A percentile compares a stretch with the other conserved stretches of the same genome.
Conservation (phyloP, 1,140 invertebrate genomes). For the Tetraneura akinire region DNA sequence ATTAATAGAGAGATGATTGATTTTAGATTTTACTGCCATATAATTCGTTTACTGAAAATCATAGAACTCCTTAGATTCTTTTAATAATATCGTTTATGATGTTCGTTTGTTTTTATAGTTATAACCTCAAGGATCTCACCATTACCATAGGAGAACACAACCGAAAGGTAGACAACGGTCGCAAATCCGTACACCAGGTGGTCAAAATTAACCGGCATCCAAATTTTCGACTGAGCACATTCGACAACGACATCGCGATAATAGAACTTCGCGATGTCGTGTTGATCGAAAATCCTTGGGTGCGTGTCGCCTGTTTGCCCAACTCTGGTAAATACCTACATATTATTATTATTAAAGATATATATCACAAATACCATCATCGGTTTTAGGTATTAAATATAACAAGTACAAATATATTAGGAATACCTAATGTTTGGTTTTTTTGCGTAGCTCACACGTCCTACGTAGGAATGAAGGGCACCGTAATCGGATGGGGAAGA, state of each 20-base stretch:
- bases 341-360: too few relatives aligned
- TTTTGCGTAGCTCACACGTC: not conserved
- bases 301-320: constrained; percentile 75
- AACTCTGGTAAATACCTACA: constrained; percentile 59
- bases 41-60: too few relatives aligned
- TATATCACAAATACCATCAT: too few relatives aligned
- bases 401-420: too few relatives aligned
- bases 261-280: constrained; percentile 70
- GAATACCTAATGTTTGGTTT: not conserved
- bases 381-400: too few relatives aligned
- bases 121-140: constrained; percentile 47
- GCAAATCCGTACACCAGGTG: constrained; percentile 32
- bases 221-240: constrained; percentile 79
- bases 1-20: too few relatives aligned
- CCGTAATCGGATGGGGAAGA: constrained; percentile 77
- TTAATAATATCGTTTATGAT: too few relatives aligned
- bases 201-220: constrained; percentile 66
- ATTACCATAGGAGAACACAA: constrained; percentile 55
- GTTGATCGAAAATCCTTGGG: constrained; percentile 61
- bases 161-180: constrained; percentile 50
- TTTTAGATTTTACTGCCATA: too few relatives aligned
- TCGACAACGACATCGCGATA: constrained; percentile 84
- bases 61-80: too few relatives aligned
- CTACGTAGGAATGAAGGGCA: constrained; percentile 67
- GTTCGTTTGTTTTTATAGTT: not conserved